A percentile compares a stretch with the other conserved stretches of the same genome.
These are phyloP conservation scores for Nannoperca australis DNA, from an alignment of 2,797 vertebrate species.

Conservation along the genomic window DNA sequence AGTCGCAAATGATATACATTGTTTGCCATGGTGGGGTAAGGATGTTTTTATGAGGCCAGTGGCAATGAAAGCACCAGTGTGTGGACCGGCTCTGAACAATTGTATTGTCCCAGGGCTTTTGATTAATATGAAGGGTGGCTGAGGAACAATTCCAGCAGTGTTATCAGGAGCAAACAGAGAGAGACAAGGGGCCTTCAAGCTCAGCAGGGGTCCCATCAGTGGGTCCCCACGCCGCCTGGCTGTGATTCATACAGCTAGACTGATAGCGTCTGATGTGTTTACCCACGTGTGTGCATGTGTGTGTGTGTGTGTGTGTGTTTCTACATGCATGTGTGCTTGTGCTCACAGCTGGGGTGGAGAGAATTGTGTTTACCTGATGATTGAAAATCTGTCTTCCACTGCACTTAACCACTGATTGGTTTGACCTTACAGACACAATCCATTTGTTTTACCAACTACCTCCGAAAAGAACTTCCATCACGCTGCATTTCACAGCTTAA, in stretches of 20 bases:
- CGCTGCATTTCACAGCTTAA: slow-evolving; percentile 13
- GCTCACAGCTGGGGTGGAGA: slow-evolving; percentile 45
- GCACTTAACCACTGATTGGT: slow-evolving; percentile 59
- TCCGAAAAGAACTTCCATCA: background rate
- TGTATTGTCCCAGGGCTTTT: slow-evolving; percentile 71
- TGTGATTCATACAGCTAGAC: slow-evolving; percentile 56
- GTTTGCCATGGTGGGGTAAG: slow-evolving; percentile 30
- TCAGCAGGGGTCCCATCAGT: slow-evolving; percentile 57
- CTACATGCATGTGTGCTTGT: slow-evolving; percentile 5
- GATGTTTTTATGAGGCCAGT: slow-evolving; percentile 61
- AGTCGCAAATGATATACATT: slow-evolving; percentile 29
- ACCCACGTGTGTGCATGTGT: slow-evolving; percentile 31
- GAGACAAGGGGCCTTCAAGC: slow-evolving; percentile 55
- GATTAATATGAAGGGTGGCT: slow-evolving; percentile 73
- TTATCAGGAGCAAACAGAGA: slow-evolving; percentile 82
- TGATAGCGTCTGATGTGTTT: slow-evolving; percentile 62
- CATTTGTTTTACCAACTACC: slow-evolving; percentile 25
- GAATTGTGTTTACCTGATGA: slow-evolving; percentile 56
- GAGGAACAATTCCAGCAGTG: slow-evolving; percentile 78
- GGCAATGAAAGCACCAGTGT: slow-evolving; percentile 63
- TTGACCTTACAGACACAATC: slow-evolving; percentile 55
- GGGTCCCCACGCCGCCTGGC: slow-evolving; percentile 32
- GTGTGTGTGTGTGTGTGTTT: slow-evolving; percentile 6
- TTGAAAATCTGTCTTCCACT: slow-evolving; percentile 60
- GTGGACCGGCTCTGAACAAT: slow-evolving; percentile 55